Evolutionary conservation across 1,140 invertebrate species (phyloP).

Genomic region (Solen grandis): DNA sequence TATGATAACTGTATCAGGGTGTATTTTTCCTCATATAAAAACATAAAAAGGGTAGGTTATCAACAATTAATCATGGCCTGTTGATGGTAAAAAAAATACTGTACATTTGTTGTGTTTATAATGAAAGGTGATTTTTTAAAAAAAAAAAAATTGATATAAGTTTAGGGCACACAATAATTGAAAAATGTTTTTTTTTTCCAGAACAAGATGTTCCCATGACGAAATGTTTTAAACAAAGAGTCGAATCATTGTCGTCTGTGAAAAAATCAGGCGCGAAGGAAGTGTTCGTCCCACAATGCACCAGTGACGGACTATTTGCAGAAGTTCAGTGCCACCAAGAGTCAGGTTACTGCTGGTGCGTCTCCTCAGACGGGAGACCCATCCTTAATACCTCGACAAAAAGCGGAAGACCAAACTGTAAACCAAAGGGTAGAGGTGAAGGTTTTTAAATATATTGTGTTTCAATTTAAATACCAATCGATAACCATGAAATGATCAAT

Average conservation of each 20-base stretch:
- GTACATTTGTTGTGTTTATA: too few relatives aligned
- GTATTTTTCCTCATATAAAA: too few relatives aligned
- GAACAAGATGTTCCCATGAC: constrained; percentile 42
- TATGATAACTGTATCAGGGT: too few relatives aligned
- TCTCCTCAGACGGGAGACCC: constrained; percentile 89
- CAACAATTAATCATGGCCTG: too few relatives aligned
- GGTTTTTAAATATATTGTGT: too few relatives aligned
- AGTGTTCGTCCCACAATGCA: constrained; percentile 85
- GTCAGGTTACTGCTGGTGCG: constrained; percentile 92
- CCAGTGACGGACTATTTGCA: constrained; percentile 89
- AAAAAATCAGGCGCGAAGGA: constrained; percentile 51
- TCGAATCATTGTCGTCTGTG: constrained; percentile 60
- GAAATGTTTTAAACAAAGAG: constrained; percentile 66
- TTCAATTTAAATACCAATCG: too few relatives aligned
- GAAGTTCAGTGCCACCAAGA: constrained; percentile 90
- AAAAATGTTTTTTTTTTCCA: neutral
- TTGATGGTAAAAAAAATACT: too few relatives aligned
- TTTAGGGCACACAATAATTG: neutral
- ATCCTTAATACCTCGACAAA: constrained; percentile 89
- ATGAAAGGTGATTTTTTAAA: too few relatives aligned
- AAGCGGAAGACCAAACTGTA: constrained; percentile 86
- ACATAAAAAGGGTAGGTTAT: too few relatives aligned
- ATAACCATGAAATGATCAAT: too few relatives aligned
- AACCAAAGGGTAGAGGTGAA: constrained; percentile 40
- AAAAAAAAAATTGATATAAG: neutral